phyloP scores from a whole-genome alignment of 2,888 invertebrate genomes.

The Melipona beecheii region DNA sequence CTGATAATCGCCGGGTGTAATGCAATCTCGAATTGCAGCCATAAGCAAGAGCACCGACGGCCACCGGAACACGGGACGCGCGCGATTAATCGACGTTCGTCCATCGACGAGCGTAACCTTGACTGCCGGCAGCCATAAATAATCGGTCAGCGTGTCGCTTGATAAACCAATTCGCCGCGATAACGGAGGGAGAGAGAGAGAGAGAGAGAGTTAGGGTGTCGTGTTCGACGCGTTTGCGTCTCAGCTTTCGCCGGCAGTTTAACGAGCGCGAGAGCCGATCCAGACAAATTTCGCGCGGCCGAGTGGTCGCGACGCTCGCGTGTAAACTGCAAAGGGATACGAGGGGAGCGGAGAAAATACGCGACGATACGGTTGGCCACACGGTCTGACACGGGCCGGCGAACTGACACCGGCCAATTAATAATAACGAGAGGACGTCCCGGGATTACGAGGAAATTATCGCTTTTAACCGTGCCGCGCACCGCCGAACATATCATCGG shows the following conservation, averaged over 20 bases:
- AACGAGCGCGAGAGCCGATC: conserved; percentile 54
- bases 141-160: conserved; percentile 56
- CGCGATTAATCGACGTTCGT: conserved; percentile 33
- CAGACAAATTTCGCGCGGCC: conserved; percentile 48
- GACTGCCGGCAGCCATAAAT: conserved; percentile 46
- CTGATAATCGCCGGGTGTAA: background rate
- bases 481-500: conserved; percentile 66
- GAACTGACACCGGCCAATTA: conserved; percentile 75
- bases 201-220: background rate
- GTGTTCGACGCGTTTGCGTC: conserved; percentile 29
- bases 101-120: conserved; percentile 44
- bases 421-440: conserved; percentile 79
- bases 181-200: conserved; percentile 6
- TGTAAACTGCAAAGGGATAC: background rate
- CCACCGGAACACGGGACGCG: background rate
- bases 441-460: conserved; percentile 80
- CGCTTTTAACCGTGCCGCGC: conserved; percentile 74
- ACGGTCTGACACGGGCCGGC: conserved; percentile 57
- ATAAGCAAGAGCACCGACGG: background rate
- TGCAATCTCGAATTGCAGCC: conserved; percentile 5
- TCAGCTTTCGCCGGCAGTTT: conserved; percentile 43
- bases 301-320: background rate
- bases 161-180: conserved; percentile 54
- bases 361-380: conserved; percentile 37
- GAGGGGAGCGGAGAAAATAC: conserved; percentile 43